Percentiles rank a stretch among this genome's conserved stretches.
These are phyloP conservation scores for Coracias cyanogaster DNA, from an alignment of 2,797 vertebrate genomes.

Conservation along the genomic window DNA sequence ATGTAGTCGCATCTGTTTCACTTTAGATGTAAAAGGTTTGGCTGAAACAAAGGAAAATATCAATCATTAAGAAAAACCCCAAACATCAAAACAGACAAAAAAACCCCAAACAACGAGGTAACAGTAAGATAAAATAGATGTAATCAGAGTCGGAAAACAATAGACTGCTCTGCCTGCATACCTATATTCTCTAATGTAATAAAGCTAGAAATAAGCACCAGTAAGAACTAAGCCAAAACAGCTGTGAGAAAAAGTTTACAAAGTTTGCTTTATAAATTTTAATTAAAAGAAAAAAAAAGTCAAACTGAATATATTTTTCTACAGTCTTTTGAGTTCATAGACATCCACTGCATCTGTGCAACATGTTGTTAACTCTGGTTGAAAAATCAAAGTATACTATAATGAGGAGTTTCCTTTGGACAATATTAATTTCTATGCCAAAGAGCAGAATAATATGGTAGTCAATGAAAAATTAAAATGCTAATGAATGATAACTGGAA, in stretches of 20 bases:
- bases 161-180: not conserved
- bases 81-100: not conserved
- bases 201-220: not conserved
- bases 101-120: not conserved
- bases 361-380: not conserved
- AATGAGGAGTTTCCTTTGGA: not conserved
- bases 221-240: not conserved
- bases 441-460: not conserved
- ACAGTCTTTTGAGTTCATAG: not conserved
- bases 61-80: not conserved
- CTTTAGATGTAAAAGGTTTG: constrained; percentile 95
- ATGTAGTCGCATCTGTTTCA: constrained; percentile 97
- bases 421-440: not conserved
- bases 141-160: not conserved
- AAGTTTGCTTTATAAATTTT: not conserved
- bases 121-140: not conserved
- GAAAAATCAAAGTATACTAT: not conserved
- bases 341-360: not conserved
- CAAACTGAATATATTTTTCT: not conserved
- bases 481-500: not conserved
- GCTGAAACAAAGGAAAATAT: constrained; percentile 82
- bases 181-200: not conserved
- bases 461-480: not conserved
- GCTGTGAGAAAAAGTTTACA: not conserved
- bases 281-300: not conserved